Evolutionary conservation across 1,140 invertebrate genomes (phyloP), one percentile per base, ranked within the genome.

Genomic region (Archegozetes longisetosus): DNA sequence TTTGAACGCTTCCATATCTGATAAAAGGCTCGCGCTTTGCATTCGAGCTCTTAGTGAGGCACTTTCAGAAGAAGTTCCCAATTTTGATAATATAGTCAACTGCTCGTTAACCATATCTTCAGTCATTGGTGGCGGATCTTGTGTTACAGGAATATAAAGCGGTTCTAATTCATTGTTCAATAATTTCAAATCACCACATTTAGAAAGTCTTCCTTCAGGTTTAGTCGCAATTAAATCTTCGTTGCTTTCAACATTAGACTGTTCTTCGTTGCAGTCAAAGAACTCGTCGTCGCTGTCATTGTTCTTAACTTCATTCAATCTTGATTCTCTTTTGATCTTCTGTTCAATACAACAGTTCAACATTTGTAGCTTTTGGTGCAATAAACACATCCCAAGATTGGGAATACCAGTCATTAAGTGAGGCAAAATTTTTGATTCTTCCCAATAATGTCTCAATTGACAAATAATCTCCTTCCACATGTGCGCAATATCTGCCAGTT

Each of bases 1-100:
- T 74, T 97, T 97, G 68, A 98, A 98, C 0, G 92, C 88, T 71
- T 98, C 89, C 92, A 98, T 98, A 70, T 98, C 95, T 0, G 92
- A 96, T 2, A 93, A 74, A 9, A 98, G 74, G 9, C 88, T 90
- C 0, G 91, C 88, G 69, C 88, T 91, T 84, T 98, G 95, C 77
- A 97, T 84, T 69, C 84, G 81, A 0, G 90, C 88, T 52, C 91
- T 78, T 51, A 93, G 74, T 70, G 88, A 83, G 1, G 84, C 84
- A 2, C 83, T 85, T 65, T 85, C 82, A 22, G 85, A 82, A 65
- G 88, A 83, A 13, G 85, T 83, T 20, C 89, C 91, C 0, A 96
- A 74, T 63, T 88, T 82, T 57, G 85, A 78, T n/a, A 98, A 79
- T 12, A 89, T 80, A 71, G 93, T 85, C 0, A 88, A 84, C 70